A percentile compares a stretch with the other conserved stretches of the same genome.
Conservation (phyloP, 2,113 vertebrate species). For the Chlamydotis undulata region DNA sequence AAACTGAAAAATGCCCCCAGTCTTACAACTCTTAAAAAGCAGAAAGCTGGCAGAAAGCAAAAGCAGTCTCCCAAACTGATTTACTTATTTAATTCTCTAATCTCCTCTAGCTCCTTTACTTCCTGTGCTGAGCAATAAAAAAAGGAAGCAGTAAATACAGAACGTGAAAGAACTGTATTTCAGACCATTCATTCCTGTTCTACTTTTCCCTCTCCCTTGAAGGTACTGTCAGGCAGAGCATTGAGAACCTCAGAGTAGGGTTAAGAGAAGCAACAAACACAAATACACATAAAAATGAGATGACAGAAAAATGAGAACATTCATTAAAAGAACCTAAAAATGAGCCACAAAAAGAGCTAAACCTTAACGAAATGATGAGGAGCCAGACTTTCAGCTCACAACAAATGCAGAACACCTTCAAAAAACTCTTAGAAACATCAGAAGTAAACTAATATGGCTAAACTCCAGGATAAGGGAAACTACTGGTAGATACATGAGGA, state of each 20-base stretch:
- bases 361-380: not conserved
- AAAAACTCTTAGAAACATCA: not conserved
- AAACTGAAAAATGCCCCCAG: not conserved
- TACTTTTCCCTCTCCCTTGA: not conserved
- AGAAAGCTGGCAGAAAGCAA: not conserved
- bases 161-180: not conserved
- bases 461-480: not conserved
- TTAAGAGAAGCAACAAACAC: not conserved
- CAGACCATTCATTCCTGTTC: not conserved
- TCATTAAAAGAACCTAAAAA: not conserved
- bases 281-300: not conserved
- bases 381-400: not conserved
- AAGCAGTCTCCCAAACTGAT: not conserved
- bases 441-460: not conserved
- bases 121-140: not conserved
- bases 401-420: not conserved
- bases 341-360: not conserved
- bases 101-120: not conserved
- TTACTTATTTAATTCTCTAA: not conserved
- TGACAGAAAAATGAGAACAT: not conserved
- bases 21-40: not conserved
- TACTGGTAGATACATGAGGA: not conserved
- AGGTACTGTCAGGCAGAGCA: not conserved
- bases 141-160: not conserved
- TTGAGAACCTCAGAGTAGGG: not conserved